Evolutionary conservation across 2,797 vertebrate species (phyloP).

Genomic region (Taeniopygia guttata): DNA sequence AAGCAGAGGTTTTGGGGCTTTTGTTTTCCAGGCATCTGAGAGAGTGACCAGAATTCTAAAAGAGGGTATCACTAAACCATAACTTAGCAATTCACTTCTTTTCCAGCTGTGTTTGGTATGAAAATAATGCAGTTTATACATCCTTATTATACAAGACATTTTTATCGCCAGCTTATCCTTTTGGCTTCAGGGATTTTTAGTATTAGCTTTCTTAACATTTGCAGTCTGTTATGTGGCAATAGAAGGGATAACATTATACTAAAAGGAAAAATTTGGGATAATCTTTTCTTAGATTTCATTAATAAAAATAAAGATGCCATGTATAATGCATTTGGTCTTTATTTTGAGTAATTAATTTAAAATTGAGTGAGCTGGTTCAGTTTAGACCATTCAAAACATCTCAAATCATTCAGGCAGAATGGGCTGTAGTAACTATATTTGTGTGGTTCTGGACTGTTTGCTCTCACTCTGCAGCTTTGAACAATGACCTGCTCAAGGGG

Average conservation of each 20-base stretch:
- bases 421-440: not conserved
- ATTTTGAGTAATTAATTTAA: not conserved
- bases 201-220: slow-evolving; percentile 22
- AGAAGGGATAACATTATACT: not conserved
- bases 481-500: not conserved
- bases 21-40: slow-evolving; percentile 15
- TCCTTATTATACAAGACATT: slow-evolving; percentile 6
- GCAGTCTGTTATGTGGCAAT: not conserved
- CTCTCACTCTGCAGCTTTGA: not conserved
- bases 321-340: not conserved
- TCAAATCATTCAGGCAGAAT: not conserved
- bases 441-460: not conserved
- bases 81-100: slow-evolving; percentile 52
- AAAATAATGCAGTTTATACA: slow-evolving; percentile 37
- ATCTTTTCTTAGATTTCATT: not conserved
- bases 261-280: not conserved
- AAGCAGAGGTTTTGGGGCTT: not conserved
- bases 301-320: not conserved
- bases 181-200: slow-evolving; percentile 29
- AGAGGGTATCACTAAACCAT: slow-evolving; percentile 31
- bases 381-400: not conserved
- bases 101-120: slow-evolving; percentile 23
- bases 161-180: slow-evolving; percentile 12
- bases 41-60: slow-evolving; percentile 28
- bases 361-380: not conserved